Base-by-base conservation (phyloP, 2,888 invertebrate species). In the Xanthia icteritia region DNA sequence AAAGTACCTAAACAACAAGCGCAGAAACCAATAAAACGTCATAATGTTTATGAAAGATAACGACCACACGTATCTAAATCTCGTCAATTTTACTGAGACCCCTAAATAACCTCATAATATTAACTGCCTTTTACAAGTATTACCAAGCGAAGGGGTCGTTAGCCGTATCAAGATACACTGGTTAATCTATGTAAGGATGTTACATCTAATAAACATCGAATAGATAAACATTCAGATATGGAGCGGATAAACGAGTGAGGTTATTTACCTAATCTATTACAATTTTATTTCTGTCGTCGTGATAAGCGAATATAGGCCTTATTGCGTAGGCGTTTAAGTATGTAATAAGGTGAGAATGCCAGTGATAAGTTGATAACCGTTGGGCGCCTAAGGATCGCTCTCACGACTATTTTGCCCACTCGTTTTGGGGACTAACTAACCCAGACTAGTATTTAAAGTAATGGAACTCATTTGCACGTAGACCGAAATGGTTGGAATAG, bases 351-450 rank as follows among this genome's bases (percentile, higher is more conserved):
- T 72, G 79, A 71, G 84, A 79, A 85, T 69, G 72, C 77, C 74
- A 73, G 80, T 86, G 86, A 86, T n/a, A n/a, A n/a, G n/a, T n/a
- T n/a, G n/a, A n/a, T 86, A 83, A 84, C 84, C 77, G 87, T 63
- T 87, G 87, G 91, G 91, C 91, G 92, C 91, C 90, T 78, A 71
- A 58, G 85, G 88, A 86, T 85, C 86, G 91, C 90, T 94, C 94
- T 91, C 94, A 94, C 94, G 94, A 89, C 85, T 88, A 86, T 89
- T 79, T 86, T 92, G 87, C 94, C 94, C 89, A 94, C 94, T 90
- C 92, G 65, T 79, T 86, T 89, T 88, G 73, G 86, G 90, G 74
- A 81, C 81, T 79, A 84, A 81, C 81, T 79, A 84, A 66, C 82
- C 81, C 79, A 86, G 86, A 82, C 86, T 89, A 89, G 89, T 88